Conservation (phyloP, 2,888 invertebrate species). For the Torymus auratus region DNA sequence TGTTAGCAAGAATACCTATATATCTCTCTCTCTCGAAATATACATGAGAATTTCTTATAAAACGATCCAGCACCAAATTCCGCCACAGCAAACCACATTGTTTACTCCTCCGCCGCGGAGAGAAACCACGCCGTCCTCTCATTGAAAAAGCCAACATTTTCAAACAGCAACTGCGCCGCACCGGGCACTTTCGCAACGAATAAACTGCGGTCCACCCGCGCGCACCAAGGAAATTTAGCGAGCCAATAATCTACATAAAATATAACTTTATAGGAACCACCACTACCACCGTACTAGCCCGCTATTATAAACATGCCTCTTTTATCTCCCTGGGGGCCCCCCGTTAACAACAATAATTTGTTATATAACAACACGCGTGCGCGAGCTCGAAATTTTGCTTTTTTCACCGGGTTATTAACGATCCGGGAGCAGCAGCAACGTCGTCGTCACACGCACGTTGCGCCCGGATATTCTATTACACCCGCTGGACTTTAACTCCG, state of each 20-base stretch:
- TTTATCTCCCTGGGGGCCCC: conserved; percentile 18
- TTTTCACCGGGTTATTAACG: conserved; percentile 42
- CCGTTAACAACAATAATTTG: conserved; percentile 35
- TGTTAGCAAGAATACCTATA: too few relatives aligned
- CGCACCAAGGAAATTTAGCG: background rate
- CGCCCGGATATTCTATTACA: conserved; percentile 63
- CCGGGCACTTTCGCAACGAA: too few relatives aligned
- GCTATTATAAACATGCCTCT: conserved; percentile 24
- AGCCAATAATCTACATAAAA: background rate
- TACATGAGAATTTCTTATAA: too few relatives aligned
- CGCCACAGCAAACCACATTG: too few relatives aligned
- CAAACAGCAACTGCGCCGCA: too few relatives aligned
- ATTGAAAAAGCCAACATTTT: too few relatives aligned
- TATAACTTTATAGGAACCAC: background rate
- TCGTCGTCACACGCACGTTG: conserved; percentile 60
- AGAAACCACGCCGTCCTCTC: too few relatives aligned
- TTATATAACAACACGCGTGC: background rate
- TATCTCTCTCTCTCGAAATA: too few relatives aligned
- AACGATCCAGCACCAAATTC: too few relatives aligned
- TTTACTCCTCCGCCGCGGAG: too few relatives aligned
- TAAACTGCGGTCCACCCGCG: too few relatives aligned
- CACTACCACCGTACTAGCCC: background rate
- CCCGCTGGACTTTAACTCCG: conserved; percentile 59
- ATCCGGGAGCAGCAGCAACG: conserved; percentile 41
- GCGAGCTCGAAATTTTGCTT: conserved; percentile 28